Conservation (phyloP, 2,888 invertebrate genomes). For the Chironomus tentans region DNA sequence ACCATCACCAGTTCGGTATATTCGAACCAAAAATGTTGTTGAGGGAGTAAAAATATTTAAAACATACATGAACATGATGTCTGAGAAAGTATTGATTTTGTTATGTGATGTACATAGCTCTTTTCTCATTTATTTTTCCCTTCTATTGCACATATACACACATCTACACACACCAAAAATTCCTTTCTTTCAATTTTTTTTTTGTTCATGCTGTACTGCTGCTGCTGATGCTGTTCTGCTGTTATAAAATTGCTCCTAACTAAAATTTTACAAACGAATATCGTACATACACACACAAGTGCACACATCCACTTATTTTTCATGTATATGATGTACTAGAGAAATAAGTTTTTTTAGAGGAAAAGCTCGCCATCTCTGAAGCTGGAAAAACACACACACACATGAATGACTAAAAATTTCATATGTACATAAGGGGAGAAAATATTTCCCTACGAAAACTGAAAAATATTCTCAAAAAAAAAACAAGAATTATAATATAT, state of each 20-base stretch:
- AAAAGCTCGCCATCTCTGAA: not conserved
- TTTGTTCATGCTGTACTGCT: not conserved
- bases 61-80: conserved; percentile 27
- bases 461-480: conserved; percentile 6
- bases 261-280: conserved; percentile 20
- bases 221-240: not conserved
- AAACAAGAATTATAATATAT: not conserved
- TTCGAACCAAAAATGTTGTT: no score
- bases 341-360: not conserved
- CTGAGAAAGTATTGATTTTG: conserved; percentile 27
- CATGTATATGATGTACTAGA: conserved; percentile 3
- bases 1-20: no score
- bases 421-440: not conserved
- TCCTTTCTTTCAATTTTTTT: not conserved
- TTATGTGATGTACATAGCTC: conserved; percentile 21
- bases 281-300: not conserved
- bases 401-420: not conserved
- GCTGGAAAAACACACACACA: not conserved
- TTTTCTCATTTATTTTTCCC: not conserved
- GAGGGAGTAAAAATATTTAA: conserved; percentile 16
- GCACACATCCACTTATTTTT: not conserved
- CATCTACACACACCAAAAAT: not conserved
- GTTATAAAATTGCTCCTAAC: conserved; percentile 11
- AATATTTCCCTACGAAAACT: conserved; percentile 3
- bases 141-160: conserved; percentile 14